Base-by-base conservation (phyloP, 2,888 invertebrate genomes). In the Ectemnius lituratus region DNA sequence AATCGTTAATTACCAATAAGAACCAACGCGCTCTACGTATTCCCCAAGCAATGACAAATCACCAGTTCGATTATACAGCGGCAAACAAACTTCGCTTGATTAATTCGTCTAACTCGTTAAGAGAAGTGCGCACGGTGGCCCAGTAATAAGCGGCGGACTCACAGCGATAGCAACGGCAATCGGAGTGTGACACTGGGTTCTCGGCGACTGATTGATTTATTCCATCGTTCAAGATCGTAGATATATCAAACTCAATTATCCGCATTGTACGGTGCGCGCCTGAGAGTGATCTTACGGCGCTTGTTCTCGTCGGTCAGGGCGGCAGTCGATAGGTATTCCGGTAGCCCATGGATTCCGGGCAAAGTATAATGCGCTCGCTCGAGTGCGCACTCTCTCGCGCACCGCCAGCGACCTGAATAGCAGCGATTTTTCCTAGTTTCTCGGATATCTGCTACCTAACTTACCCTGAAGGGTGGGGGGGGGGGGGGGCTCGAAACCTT, bases 111-210 rank as follows among this genome's bases (percentile, higher is more conserved):
- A 52, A 16, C 52, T 52, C 52, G 52, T 52, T 52, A 52, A 52
- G 13, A 4, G 52, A 8, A 37, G 37, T 37, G 5, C 37, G 37
- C 37, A 23, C 47, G 11, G 20, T 58, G 13, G 4, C 61, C 16
- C 18, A n/a, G 61, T 70, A 75, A 76, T 75, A 76, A 70, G 23
- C 75, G 37, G 74, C 64, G 37, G 0, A 37, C 37, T 37, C 37
- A 1, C 37, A 37, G 37, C 52, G 58, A 73, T 58, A 61, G 70
- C 67, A 67, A 76, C 64, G 67, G 67, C 70, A 76, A 74, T 74
- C 61, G 67, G 64, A 75, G 46, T 20, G 70, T 52, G 67, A 70
- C 69, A 60, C 37, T 49, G 49, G 60, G 23, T 0, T 20, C 46
- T 60, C 70, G 58, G 76, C 47, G 70, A 62, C 59, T 45, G 52